Percentiles rank a stretch among this genome's conserved stretches.
These are phyloP conservation scores for Manacus vitellinus DNA, from an alignment of 2,113 vertebrate genomes.

Conservation along the genomic window DNA sequence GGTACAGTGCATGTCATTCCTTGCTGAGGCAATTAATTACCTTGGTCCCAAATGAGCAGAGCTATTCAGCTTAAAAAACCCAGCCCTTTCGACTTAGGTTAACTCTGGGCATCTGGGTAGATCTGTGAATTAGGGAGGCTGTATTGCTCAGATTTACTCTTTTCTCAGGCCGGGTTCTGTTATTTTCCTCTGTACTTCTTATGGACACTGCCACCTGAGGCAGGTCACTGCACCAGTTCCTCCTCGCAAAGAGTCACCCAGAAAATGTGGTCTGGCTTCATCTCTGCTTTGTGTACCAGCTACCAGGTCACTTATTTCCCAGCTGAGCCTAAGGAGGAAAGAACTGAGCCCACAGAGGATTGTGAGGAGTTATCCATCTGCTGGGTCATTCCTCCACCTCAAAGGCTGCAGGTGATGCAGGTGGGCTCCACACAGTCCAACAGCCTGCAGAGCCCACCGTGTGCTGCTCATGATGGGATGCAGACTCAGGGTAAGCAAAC, in stretches of 20 bases:
- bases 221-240: neutral
- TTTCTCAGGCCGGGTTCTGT: neutral
- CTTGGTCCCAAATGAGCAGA: neutral
- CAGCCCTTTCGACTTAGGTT: neutral
- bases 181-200: neutral
- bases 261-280: neutral
- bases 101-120: neutral
- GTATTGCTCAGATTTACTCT: neutral
- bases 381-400: neutral
- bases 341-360: neutral
- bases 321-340: neutral
- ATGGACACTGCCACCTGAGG: neutral
- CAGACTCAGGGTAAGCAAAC: neutral
- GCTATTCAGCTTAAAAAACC: neutral
- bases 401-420: neutral
- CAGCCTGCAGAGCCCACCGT: neutral
- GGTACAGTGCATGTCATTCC: neutral
- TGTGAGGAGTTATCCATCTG: neutral
- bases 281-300: neutral
- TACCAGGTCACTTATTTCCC: neutral
- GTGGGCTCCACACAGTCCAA: neutral
- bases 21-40: conserved; percentile 19
- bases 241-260: neutral
- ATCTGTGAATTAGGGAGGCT: neutral
- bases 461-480: neutral